These are phyloP conservation scores for Macheiramphus alcinus DNA, from an alignment of 2,113 vertebrate genomes.

Conservation along the genomic window DNA sequence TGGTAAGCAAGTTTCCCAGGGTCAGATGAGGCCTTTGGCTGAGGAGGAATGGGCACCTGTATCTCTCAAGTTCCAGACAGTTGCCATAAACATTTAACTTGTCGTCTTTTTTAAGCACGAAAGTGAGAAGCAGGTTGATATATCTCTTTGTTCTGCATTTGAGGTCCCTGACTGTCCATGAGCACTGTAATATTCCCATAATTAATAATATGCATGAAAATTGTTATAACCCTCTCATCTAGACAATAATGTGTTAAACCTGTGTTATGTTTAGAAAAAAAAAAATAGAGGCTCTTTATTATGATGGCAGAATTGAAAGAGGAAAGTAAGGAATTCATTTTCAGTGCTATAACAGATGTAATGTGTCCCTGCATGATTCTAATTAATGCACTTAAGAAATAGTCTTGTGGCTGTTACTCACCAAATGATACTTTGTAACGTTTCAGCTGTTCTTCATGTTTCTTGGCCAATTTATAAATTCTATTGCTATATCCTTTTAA, in stretches of 20 bases:
- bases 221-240: neutral
- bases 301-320: neutral
- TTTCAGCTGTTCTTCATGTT: conserved; percentile 69
- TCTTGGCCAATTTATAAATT: conserved; percentile 78
- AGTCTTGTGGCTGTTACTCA: conserved; percentile 65
- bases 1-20: neutral
- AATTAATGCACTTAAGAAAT: neutral
- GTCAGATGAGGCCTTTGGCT: neutral
- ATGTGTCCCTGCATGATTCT: neutral
- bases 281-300: neutral
- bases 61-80: neutral
- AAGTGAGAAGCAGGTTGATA: neutral
- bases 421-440: conserved; percentile 83
- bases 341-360: neutral
- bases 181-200: neutral
- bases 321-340: neutral
- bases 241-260: neutral
- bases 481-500: conserved; percentile 78
- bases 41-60: neutral
- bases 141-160: neutral
- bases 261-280: neutral
- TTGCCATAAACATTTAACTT: neutral
- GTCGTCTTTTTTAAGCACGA: neutral
- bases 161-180: neutral
- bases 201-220: neutral